A percentile compares a stretch with the other conserved stretches of the same genome.
Evolutionary conservation across 2,888 invertebrate species (phyloP).

Genomic region (Ommatoiulus sabulosus): DNA sequence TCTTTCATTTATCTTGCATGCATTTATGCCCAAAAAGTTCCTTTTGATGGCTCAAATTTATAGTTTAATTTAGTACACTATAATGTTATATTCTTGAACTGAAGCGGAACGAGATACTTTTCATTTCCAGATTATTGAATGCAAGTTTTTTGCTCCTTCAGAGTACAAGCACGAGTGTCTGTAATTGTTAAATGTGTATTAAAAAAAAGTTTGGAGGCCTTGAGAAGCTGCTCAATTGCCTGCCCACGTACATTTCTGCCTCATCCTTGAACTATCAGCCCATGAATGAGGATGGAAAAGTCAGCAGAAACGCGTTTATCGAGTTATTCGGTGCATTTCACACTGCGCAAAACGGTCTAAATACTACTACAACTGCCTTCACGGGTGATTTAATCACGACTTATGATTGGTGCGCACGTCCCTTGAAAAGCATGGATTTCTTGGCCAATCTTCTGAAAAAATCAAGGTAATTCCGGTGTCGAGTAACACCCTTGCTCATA

Average conservation of each 20-base stretch:
- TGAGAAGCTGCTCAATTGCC: not conserved
- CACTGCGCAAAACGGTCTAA: constrained; percentile 18
- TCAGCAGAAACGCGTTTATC: not conserved
- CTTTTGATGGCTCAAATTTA: too few relatives aligned
- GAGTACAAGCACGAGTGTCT: not conserved
- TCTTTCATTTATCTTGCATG: too few relatives aligned
- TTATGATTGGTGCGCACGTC: not conserved
- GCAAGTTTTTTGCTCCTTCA: not conserved
- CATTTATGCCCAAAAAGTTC: too few relatives aligned
- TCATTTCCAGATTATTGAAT: not conserved
- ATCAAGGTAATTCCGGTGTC: constrained; percentile 3
- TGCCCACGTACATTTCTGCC: not conserved
- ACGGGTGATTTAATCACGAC: not conserved
- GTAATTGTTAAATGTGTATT: not conserved
- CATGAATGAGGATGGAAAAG: not conserved
- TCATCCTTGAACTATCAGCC: constrained; percentile 3
- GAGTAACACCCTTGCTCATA: not conserved
- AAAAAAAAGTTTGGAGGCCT: not conserved
- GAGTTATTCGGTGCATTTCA: constrained; percentile 22
- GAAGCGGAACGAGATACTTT: not conserved
- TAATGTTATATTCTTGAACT: not conserved
- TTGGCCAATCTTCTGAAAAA: not conserved
- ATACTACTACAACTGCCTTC: not conserved
- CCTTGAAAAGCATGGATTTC: not conserved
- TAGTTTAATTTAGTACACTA: not conserved